phyloP scores from a whole-genome alignment of 2,113 vertebrate genomes.

The Atrichornis clamosus region DNA sequence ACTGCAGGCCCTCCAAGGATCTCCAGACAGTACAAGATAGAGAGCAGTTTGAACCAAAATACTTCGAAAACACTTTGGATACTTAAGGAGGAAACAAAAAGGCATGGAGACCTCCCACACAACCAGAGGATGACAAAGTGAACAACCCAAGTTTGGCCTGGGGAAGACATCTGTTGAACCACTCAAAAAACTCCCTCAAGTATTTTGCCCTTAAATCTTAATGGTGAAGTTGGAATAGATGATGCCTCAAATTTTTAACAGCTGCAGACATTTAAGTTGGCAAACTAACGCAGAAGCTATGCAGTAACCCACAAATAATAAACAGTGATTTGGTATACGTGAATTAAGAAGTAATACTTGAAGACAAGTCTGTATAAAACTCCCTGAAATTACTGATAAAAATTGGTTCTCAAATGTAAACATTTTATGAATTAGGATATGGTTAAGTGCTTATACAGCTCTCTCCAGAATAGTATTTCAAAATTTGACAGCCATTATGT shows the following conservation, averaged over 20 bases:
- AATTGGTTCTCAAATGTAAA: background rate
- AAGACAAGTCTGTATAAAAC: background rate
- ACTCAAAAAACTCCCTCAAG: background rate
- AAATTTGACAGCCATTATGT: background rate
- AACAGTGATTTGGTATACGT: background rate
- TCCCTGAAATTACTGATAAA: background rate
- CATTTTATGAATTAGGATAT: background rate
- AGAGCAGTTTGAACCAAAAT: background rate
- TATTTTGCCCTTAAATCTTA: background rate
- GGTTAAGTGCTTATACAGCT: background rate
- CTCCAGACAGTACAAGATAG: background rate
- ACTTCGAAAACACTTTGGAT: background rate
- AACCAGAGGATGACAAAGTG: background rate
- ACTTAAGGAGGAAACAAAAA: background rate
- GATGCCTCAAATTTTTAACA: background rate
- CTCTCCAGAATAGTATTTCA: background rate
- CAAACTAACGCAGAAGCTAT: background rate
- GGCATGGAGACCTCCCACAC: background rate
- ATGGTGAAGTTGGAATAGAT: background rate
- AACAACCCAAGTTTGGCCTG: background rate
- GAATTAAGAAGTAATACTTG: background rate
- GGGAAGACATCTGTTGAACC: background rate
- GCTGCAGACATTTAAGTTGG: background rate
- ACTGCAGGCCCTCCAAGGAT: background rate
- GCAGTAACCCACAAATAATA: background rate